phyloP scores from a whole-genome alignment of 2,113 vertebrate species.

The Neopipo cinnamomea region DNA sequence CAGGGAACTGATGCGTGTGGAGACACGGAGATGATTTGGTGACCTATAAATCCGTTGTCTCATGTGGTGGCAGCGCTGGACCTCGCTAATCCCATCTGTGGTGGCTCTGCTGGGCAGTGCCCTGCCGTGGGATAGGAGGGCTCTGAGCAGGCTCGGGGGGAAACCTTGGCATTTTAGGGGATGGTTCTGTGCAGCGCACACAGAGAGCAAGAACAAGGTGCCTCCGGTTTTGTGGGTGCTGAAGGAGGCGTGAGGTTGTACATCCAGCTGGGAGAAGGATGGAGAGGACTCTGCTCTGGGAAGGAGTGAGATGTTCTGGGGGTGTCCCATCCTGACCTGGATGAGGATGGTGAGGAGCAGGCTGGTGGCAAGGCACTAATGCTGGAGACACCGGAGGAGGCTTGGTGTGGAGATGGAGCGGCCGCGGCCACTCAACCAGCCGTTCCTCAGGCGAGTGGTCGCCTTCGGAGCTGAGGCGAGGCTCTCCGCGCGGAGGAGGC shows the following conservation, averaged over 20 bases:
- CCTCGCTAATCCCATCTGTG: not conserved
- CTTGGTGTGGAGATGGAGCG: not conserved
- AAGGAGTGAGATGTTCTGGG: not conserved
- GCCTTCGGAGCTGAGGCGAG: not conserved
- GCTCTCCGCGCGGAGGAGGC: not conserved
- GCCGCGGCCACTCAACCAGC: not conserved
- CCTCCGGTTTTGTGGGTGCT: not conserved
- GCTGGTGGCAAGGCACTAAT: not conserved
- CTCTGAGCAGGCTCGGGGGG: not conserved
- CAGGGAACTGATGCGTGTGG: not conserved
- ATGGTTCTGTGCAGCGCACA: accelerated
- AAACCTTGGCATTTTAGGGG: accelerated
- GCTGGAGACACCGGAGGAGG: not conserved
- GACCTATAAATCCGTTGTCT: not conserved
- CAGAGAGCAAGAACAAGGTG: not conserved
- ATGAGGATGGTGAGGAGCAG: accelerated
- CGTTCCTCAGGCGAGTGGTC: not conserved
- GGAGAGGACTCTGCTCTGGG: not conserved
- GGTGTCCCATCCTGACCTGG: accelerated
- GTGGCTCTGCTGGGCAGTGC: not conserved
- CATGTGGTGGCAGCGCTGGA: not conserved
- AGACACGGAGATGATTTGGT: not conserved
- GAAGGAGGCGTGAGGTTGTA: accelerated
- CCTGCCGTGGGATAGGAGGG: not conserved
- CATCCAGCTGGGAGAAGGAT: not conserved